phyloP scores from a whole-genome alignment of 2,888 invertebrate genomes.

The Eulithis prunata region DNA sequence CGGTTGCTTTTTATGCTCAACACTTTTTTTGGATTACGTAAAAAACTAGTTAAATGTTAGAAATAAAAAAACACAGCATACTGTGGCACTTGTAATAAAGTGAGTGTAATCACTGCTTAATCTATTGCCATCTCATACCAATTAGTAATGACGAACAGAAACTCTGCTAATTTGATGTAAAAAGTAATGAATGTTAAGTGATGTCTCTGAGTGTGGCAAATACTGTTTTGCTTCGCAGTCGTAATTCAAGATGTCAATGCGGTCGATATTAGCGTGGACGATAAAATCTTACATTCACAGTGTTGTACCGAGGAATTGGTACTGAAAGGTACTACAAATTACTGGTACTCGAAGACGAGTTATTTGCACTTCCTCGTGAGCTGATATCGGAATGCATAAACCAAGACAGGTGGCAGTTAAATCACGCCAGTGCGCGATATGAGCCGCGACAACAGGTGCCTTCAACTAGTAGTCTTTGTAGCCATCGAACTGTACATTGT shows the following conservation, averaged over 20 bases:
- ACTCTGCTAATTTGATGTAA: no score
- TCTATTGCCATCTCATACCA: no score
- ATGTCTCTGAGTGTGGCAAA: no score
- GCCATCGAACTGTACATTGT: not conserved
- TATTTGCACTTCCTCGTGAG: slow-evolving; percentile 61
- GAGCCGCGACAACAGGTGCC: slow-evolving; percentile 65
- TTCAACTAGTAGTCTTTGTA: slow-evolving; percentile 48
- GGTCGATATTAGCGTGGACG: slow-evolving; percentile 33
- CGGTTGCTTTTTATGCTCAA: slow-evolving; percentile 13
- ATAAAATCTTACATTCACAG: slow-evolving; percentile 32
- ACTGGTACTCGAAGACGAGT: slow-evolving; percentile 42
- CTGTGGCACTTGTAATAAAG: no score
- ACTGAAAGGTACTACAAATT: slow-evolving; percentile 37
- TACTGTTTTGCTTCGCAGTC: slow-evolving; percentile 24
- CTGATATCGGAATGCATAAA: slow-evolving; percentile 70
- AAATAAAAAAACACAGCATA: slow-evolving; percentile 11
- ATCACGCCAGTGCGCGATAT: slow-evolving; percentile 67
- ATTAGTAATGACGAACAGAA: no score
- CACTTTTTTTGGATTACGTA: slow-evolving; percentile 8
- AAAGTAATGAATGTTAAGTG: no score
- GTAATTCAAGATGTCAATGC: slow-evolving; percentile 37
- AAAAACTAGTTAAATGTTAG: not conserved
- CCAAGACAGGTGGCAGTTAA: slow-evolving; percentile 71
- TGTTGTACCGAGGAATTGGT: slow-evolving; percentile 35
- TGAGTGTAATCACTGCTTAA: no score